These are phyloP conservation scores for Amphimallon solstitiale DNA, from an alignment of 2,888 invertebrate genomes.

Conservation along the genomic window DNA sequence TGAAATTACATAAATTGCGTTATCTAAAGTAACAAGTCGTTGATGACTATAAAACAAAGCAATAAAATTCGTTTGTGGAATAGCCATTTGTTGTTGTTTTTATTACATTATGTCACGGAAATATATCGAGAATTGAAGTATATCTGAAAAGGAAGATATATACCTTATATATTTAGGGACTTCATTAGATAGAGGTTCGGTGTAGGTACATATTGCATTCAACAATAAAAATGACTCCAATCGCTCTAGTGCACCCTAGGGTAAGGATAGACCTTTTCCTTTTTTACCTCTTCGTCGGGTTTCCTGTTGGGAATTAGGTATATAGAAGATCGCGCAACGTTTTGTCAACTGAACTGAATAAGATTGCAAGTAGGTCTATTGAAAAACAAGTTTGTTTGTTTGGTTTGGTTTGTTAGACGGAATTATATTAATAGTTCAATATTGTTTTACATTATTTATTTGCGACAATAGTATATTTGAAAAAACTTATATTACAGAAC, in stretches of 20 bases:
- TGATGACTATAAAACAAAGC: too few species aligned
- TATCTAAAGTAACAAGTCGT: too few species aligned
- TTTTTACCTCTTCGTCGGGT: neutral
- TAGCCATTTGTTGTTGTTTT: too few species aligned
- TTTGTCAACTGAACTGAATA: constrained; percentile 13
- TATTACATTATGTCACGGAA: too few species aligned
- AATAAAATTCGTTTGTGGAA: too few species aligned
- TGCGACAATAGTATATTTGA: too few species aligned
- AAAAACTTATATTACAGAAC: too few species aligned
- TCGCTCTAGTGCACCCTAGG: constrained; percentile 4
- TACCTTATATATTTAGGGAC: neutral
- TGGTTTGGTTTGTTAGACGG: neutral
- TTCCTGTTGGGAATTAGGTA: constrained; percentile 17
- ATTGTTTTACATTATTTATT: too few species aligned
- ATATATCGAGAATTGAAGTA: too few species aligned
- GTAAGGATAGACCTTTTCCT: constrained; percentile 18
- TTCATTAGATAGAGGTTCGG: constrained; percentile 13
- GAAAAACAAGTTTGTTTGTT: neutral
- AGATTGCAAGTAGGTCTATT: constrained; percentile 1
- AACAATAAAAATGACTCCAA: constrained; percentile 1
- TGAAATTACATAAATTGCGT: too few species aligned
- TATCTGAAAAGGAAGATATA: neutral
- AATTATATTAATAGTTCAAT: too few species aligned
- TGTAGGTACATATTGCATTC: constrained; percentile 19
- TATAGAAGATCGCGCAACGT: constrained; percentile 1